These are phyloP conservation scores for Cryptocheilus praepositus DNA, from an alignment of 2,888 invertebrate genomes.

Conservation along the genomic window DNA sequence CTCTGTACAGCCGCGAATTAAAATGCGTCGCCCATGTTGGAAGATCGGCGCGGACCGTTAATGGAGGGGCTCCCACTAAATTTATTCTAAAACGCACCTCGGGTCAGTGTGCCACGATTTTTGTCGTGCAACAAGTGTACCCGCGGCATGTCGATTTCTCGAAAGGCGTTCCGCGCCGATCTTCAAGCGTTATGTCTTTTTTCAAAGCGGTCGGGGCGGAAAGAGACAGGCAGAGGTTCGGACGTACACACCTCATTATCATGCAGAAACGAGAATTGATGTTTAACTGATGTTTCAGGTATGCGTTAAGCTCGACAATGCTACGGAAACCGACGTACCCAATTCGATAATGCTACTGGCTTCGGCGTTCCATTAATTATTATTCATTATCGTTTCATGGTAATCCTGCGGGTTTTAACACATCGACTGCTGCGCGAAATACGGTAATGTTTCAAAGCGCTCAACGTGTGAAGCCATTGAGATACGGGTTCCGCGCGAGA, in stretches of 20 bases:
- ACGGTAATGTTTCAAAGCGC: too few species aligned
- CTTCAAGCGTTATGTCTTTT: too few species aligned
- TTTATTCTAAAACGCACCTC: constrained; percentile 68
- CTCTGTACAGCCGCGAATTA: constrained; percentile 38
- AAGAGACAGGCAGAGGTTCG: not conserved
- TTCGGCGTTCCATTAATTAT: too few species aligned
- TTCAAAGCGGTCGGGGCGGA: too few species aligned
- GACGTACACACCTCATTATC: not conserved
- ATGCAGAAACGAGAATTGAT: constrained; percentile 8
- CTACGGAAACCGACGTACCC: too few species aligned
- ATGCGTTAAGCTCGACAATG: too few species aligned
- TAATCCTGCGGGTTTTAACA: too few species aligned
- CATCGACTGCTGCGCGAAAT: too few species aligned
- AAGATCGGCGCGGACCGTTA: constrained; percentile 58
- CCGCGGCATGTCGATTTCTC: constrained; percentile 29
- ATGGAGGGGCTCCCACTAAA: constrained; percentile 56
- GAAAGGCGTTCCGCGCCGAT: constrained; percentile 7
- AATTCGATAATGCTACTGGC: too few species aligned
- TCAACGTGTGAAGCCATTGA: too few species aligned
- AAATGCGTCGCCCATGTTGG: constrained; percentile 37
- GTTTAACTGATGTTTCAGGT: not conserved
- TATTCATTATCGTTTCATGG: too few species aligned
- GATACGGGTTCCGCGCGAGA: too few species aligned
- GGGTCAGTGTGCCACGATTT: constrained; percentile 70
- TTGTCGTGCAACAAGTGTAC: constrained; percentile 49